Conservation (phyloP, 2,888 invertebrate species). For the Hirudinaria manillensis region DNA sequence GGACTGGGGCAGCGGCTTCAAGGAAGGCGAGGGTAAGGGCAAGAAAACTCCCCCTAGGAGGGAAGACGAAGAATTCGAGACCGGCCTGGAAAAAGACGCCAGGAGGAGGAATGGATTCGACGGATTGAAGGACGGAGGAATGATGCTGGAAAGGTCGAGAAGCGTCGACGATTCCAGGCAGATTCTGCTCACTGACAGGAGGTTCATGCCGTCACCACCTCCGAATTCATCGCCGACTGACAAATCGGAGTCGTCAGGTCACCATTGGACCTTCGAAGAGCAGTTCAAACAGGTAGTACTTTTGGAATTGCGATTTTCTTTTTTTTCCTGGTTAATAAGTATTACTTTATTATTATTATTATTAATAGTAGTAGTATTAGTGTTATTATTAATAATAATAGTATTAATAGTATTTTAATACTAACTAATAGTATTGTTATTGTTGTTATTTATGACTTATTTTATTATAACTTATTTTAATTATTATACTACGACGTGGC, state of each 20-base stretch:
- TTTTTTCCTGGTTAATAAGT: too few relatives aligned
- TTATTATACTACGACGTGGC: too few relatives aligned
- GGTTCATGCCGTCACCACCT: constrained; percentile 36
- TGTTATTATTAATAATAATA: too few relatives aligned
- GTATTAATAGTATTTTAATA: too few relatives aligned
- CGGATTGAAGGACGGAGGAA: background rate
- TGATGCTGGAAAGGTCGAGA: background rate
- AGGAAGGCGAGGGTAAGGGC: background rate
- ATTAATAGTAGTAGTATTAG: too few relatives aligned
- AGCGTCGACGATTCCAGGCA: constrained; percentile 19
- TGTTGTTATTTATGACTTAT: too few relatives aligned
- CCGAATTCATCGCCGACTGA: constrained; percentile 25
- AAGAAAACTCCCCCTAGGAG: background rate
- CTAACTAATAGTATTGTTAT: too few relatives aligned
- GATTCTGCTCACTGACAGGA: constrained; percentile 30
- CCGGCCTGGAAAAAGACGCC: background rate
- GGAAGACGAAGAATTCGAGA: background rate
- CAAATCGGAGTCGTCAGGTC: constrained; percentile 33
- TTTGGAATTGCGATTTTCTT: too few relatives aligned
- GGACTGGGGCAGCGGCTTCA: background rate
- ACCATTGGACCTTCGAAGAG: constrained; percentile 93
- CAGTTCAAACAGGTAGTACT: constrained; percentile 92
- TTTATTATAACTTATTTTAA: too few relatives aligned
- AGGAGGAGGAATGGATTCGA: background rate
- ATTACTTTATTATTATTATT: too few relatives aligned